These are phyloP conservation scores for Malacosoma neustria DNA, from an alignment of 2,888 invertebrate species.

Conservation along the genomic window DNA sequence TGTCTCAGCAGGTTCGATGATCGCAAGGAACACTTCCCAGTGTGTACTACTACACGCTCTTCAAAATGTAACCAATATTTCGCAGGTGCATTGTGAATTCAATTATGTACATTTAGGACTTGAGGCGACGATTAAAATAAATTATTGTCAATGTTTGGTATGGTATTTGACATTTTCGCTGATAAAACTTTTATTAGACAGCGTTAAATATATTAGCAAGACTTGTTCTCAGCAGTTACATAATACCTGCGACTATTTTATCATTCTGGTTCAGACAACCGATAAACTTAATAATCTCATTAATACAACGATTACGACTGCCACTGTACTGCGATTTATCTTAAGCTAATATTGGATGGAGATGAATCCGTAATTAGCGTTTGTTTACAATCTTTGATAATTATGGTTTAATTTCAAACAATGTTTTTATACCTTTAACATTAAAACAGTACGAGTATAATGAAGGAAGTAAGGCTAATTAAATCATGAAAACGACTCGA, in stretches of 20 bases:
- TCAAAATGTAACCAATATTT: not conserved
- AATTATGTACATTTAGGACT: not conserved
- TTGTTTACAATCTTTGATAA: slow-evolving; percentile 54
- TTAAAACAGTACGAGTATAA: too few species aligned
- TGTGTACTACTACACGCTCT: slow-evolving; percentile 25
- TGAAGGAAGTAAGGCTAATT: too few species aligned
- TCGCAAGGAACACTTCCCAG: slow-evolving; percentile 44
- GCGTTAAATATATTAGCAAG: slow-evolving; percentile 1
- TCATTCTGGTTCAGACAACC: slow-evolving; percentile 7
- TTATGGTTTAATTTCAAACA: too few species aligned
- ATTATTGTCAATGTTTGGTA: not conserved
- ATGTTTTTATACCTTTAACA: too few species aligned
- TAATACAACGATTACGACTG: slow-evolving; percentile 34
- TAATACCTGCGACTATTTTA: not conserved
- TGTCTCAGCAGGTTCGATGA: slow-evolving; percentile 61
- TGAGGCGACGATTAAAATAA: not conserved
- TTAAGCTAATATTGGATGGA: slow-evolving; percentile 54
- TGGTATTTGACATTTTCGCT: not conserved
- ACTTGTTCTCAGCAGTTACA: not conserved
- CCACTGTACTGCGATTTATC: slow-evolving; percentile 57
- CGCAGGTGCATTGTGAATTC: not conserved
- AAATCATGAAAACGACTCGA: too few species aligned
- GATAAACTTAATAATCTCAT: slow-evolving; percentile 19
- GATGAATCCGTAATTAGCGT: slow-evolving; percentile 52
- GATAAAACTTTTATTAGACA: not conserved